Base-by-base conservation (phyloP, 1,140 invertebrate genomes). In the Aphidius gifuensis region DNA sequence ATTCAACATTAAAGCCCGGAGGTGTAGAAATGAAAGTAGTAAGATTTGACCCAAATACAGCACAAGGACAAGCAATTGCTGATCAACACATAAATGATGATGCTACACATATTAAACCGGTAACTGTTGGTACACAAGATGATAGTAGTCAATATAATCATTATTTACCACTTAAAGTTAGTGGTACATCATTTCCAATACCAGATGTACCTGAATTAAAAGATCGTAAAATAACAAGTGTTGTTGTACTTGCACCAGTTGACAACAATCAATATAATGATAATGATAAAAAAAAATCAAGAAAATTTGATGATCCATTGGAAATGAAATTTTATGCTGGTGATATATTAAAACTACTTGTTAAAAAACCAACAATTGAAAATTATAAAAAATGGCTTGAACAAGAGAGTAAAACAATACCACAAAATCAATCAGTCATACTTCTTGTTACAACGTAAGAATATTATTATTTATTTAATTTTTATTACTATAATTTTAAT, bases 1-100 rank as follows among this genome's bases (percentile, higher is more conserved):
- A 76, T 68, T 80, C 72, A 69, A 82, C 79, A 75, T 67, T 81
- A 73, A 68, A 78, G 77, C 81, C 79, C 64, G 83, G 87, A 72
- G 83, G 85, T 46, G 87, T 92, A 16, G 90, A 92, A 79, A 90
- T 92, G 84, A 92, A 92, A 83, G 90, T 92, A 48, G 90, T 92
- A 40, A 87, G 87, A 63, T 92, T 90, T 67, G 86, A 92, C 77
- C 88, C 89, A 2, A 83, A 85, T 64, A 90, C 88, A 58, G 81
- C 84, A 21, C 86, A 91, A 80, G 90, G 88, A 62, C 85, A 88
- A 67, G 80, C 84, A 58, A 79, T 92, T 7, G 89, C 89, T 23
- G 85, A 88, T 61, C 83, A 86, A 58, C 91, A 92, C 68, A 83
- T 92, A 44, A 83, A 86, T 64, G 83, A 88, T 45, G 87, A 89